phyloP scores from a whole-genome alignment of 2,113 vertebrate genomes.

The Oreochromis tanganicae region DNA sequence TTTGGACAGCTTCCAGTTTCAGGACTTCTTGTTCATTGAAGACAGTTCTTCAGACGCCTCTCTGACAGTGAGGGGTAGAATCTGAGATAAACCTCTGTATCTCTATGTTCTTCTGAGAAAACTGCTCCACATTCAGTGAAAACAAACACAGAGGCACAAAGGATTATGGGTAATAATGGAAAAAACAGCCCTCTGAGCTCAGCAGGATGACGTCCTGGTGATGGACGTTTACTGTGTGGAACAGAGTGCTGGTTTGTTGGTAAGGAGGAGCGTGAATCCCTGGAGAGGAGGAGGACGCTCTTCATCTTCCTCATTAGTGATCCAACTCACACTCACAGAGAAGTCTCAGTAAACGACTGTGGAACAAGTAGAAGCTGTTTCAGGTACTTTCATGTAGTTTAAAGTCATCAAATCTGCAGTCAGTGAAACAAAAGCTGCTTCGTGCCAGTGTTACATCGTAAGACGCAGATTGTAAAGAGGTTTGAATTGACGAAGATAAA shows the following conservation, averaged over 20 bases:
- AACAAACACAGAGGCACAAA: background rate
- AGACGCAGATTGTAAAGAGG: background rate
- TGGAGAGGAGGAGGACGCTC: background rate
- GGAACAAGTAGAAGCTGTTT: background rate
- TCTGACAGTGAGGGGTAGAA: background rate
- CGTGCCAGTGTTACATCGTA: background rate
- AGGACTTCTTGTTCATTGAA: background rate
- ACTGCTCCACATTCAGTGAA: background rate
- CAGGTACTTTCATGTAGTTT: background rate
- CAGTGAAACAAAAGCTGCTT: background rate
- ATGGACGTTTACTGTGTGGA: conserved; percentile 25
- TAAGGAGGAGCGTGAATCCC: background rate
- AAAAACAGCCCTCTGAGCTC: background rate
- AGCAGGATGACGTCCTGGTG: background rate
- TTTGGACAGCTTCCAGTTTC: background rate
- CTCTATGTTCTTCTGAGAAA: background rate
- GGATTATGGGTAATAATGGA: background rate
- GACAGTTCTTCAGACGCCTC: background rate
- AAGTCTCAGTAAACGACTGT: background rate
- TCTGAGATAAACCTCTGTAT: background rate
- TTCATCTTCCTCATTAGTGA: conserved; percentile 16
- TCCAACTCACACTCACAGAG: background rate
- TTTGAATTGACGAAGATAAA: background rate
- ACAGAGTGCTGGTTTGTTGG: background rate
- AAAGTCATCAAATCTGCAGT: background rate